phyloP scores from a whole-genome alignment of 2,113 vertebrate species.

The Salminus brasiliensis region DNA sequence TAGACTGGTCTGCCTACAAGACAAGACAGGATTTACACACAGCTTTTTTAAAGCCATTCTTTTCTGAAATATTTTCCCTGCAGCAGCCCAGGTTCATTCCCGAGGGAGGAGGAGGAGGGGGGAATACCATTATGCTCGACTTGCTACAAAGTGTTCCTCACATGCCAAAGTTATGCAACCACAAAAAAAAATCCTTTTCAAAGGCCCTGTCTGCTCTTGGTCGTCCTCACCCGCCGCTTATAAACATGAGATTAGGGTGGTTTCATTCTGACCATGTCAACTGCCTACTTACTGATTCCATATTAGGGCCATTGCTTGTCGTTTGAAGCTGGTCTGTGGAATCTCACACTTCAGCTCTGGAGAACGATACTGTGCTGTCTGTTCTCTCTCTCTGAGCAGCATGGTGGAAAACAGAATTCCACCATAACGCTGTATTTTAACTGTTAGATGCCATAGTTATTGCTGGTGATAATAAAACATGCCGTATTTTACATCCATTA shows the following conservation, averaged over 20 bases:
- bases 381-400: not conserved
- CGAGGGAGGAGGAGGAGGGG: not conserved
- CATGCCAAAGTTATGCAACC: conserved; percentile 31
- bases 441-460: not conserved
- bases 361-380: not conserved
- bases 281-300: conserved; percentile 4
- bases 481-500: too few relatives aligned
- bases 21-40: not conserved
- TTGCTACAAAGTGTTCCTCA: not conserved
- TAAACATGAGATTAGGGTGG: conserved; percentile 3
- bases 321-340: conserved; percentile 24
- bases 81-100: not conserved
- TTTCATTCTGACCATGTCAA: not conserved
- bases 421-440: not conserved
- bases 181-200: conserved; percentile 28
- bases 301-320: conserved; percentile 7
- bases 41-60: not conserved
- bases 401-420: not conserved
- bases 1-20: not conserved
- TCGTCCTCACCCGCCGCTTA: conserved; percentile 11
- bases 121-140: not conserved
- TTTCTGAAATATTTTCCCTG: not conserved
- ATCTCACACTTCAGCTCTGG: conserved; percentile 30
- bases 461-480: not conserved
- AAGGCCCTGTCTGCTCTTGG: not conserved